phyloP scores from a whole-genome alignment of 1,140 invertebrate genomes.

The Cydia pomonella region DNA sequence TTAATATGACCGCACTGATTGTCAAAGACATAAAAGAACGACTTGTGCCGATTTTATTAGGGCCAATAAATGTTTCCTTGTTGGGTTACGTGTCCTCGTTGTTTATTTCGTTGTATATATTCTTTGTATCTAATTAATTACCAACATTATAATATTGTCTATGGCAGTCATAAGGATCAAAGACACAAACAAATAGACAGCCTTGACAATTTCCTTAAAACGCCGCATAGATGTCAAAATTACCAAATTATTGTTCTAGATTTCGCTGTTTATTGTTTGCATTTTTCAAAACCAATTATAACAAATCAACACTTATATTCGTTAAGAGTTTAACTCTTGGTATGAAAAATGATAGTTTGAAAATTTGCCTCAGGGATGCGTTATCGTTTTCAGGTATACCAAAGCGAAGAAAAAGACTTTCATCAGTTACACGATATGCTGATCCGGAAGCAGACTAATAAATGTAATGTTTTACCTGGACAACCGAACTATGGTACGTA shows the following conservation, averaged over 20 bases:
- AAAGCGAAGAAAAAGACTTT: constrained; percentile 95
- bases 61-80: not conserved
- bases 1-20: not conserved
- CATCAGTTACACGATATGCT: constrained; percentile 93
- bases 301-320: too few relatives aligned
- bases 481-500: constrained; percentile 85
- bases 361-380: not conserved
- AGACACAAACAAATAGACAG: too few relatives aligned
- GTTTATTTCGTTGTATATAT: too few relatives aligned
- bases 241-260: too few relatives aligned
- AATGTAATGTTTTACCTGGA: constrained; percentile 89
- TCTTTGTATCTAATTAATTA: too few relatives aligned
- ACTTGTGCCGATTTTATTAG: not conserved
- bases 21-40: not conserved
- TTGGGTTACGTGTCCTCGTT: not conserved
- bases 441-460: constrained; percentile 90
- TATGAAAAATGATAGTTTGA: not conserved
- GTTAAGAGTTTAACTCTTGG: not conserved
- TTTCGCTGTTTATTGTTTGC: too few relatives aligned
- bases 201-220: too few relatives aligned
- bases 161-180: too few relatives aligned
- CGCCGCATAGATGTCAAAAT: too few relatives aligned
- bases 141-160: too few relatives aligned
- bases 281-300: too few relatives aligned
- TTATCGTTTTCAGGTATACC: constrained; percentile 84